Evolutionary conservation across 2,888 invertebrate genomes (phyloP), one percentile per base, ranked within the genome.

Genomic region (Uloborus plumipes): DNA sequence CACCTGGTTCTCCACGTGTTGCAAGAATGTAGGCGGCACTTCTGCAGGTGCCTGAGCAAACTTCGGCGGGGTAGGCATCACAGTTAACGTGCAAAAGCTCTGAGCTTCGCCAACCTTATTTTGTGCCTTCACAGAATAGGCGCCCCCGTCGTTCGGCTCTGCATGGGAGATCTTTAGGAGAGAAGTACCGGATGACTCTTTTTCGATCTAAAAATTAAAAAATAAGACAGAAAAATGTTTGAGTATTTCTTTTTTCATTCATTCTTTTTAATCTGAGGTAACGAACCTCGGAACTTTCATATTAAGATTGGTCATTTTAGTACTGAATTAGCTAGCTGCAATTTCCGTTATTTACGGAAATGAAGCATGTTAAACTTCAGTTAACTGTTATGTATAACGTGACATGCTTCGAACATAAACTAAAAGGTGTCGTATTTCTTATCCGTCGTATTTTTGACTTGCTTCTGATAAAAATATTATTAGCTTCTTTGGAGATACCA

Each of bases 61-160:
- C 18, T 53, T 65, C 0, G 73, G n/a, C n/a, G 80, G 80, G 11
- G 61, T 14, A 22, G 80, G 69, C 26, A 94, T 96, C 71, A 97
- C 96, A 84, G 96, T 96, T 90, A 97, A 97, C 88, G 98, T 95
- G 50, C 84, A 79, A 39, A 82, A 83, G 22, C 82, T 76, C 31
- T 91, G 91, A 1, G 92, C 91, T 87, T 94, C 93, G 0, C 95
- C 96, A 84, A 93, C 91, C 85, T 93, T 93, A 88, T 96, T 96
- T 76, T 91, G 91, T 0, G 94, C 94, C 88, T 93, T 93, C 11
- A 93, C 94, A 55, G 93, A 93, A 88, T 94, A 95, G 80, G 93
- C 93, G 20, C 94, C 95, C 87, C 93, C 92, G 88, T 95, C 94
- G 86, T 92, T 92, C 0, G 92, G 91, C 49, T 79, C 58, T 1